Evolutionary conservation across 2,113 vertebrate genomes (phyloP), one percentile per base, ranked within the genome.

Genomic region (Sminthopsis crassicaudata): DNA sequence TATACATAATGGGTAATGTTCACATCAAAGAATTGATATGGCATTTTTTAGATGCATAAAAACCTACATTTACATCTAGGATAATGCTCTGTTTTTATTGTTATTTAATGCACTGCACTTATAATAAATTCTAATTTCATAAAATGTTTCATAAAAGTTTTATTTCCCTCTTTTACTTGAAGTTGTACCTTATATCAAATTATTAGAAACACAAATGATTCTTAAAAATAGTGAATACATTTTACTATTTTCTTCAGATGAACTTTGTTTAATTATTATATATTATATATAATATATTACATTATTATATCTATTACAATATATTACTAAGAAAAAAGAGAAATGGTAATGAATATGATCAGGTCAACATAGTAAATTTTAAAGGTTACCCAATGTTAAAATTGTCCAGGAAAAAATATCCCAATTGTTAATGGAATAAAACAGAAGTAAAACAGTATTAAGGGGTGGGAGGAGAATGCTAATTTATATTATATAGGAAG

Each of bases 361-460:
- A 92, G 95, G 19, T 19, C 11, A 89, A 22, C 84, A 93, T 19
- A 92, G 0, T 92, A 10, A 0, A 48, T 30, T 48, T 96, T 89
- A 92, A 96, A 94, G 96, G n/a, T 93, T 48, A 24, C 91, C 91
- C 53, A 94, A 94, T 92, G 76, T 57, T 16, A 94, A n/a, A n/a
- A 76, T 8, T 95, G n/a, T 92, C 42, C 9, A 90, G 27, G 14
- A 76, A 76, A 92, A 50, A 50, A 3, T 7, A 95, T 7, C 2
- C 92, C 57, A 90, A 76, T 90, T 30, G 93, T 95, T 55, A 89
- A 89, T 2, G 36, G 0, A 95, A 95, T 10, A 84, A 94, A 92
- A 51, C 51, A 53, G 89, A 3, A 93, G n/a, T 84, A 3, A 89
- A 91, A 36, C 1, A 36, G 3, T 2, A 91, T 67, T 92, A 51